Percentiles rank a stretch among this genome's conserved stretches.
These are phyloP conservation scores for Octopus bimaculoides DNA, from an alignment of 1,140 invertebrate genomes.

Conservation along the genomic window DNA sequence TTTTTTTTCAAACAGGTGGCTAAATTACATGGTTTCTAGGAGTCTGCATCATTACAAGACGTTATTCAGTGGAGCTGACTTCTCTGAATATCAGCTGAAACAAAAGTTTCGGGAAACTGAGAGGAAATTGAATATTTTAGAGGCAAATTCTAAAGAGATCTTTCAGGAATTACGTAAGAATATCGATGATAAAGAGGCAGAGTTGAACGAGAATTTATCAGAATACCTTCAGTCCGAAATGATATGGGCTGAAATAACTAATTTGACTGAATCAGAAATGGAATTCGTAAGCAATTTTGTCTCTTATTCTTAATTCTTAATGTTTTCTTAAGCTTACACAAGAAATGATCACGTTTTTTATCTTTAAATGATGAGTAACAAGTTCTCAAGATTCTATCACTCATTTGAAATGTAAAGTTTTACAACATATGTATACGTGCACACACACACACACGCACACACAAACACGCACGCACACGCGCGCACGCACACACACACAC, in stretches of 20 bases:
- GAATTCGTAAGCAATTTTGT: background rate
- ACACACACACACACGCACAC: background rate
- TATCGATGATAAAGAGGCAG: constrained; percentile 19
- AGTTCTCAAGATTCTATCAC: too few relatives aligned
- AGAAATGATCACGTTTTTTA: background rate
- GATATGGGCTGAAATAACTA: constrained; percentile 10
- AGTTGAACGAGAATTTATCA: constrained; percentile 18
- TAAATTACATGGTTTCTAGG: constrained; percentile 32
- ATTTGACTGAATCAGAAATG: background rate
- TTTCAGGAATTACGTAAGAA: constrained; percentile 18
- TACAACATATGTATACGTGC: background rate
- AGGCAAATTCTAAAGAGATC: constrained; percentile 24
- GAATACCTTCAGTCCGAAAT: constrained; percentile 5
- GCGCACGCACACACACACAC: background rate
- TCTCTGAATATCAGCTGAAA: constrained; percentile 28
- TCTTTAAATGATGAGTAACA: too few relatives aligned
- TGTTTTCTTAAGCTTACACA: background rate
- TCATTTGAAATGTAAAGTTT: too few relatives aligned
- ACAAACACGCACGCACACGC: background rate
- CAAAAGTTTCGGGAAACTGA: constrained; percentile 18
- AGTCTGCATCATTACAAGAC: constrained; percentile 30
- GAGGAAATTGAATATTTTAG: constrained; percentile 28
- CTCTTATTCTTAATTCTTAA: background rate
- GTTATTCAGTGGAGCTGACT: constrained; percentile 27
- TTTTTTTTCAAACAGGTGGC: constrained; percentile 30